Evolutionary conservation across 2,113 vertebrate genomes (phyloP), one percentile per base, ranked within the genome.

Genomic region (Vidua macroura): DNA sequence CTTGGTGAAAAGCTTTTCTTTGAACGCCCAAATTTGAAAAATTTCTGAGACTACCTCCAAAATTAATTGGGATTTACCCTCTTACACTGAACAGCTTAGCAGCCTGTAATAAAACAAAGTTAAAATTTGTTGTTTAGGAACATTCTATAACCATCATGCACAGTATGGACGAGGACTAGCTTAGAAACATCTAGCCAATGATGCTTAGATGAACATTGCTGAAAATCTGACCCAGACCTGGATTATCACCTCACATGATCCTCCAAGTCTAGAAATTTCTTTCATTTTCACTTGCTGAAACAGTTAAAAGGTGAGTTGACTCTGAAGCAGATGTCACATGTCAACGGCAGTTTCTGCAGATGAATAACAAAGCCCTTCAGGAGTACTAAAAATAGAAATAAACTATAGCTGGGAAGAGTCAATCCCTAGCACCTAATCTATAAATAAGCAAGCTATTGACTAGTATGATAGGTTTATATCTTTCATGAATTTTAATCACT

Each of bases 371-470:
- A 90, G 48, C 74, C 93, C 77, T 92, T 94, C 11, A 78, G 46
- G 35, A 69, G 13, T 55, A 84, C 85, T 95, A 91, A 95, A 96
- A 92, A 87, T 92, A 96, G 58, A 59, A 15, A 62, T 14, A 63
- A 89, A 23, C 74, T 91, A 13, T 35, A 66, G 28, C 39, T 3
- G 8, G 52, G 53, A 67, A 88, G 89, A 86, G 35, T 30, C 56
- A 93, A 49, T 87, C 18, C 46, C 52, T 75, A 60, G 37, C 30
- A 89, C 22, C 17, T 22, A 58, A 15, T 35, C 67, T 92, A 55
- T 83, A 94, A 96, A 88, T 94, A 85, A 70, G 39, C 31, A 78
- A 84, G 14, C 31, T 89, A 41, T 76, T 59, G 43, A 68, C 41
- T 37, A 25, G 17, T 72, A 15, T 24, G 24, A 43, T 24, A 39